A percentile compares a stretch with the other conserved stretches of the same genome.
Evolutionary conservation across 2,113 vertebrate genomes (phyloP).

Genomic region (Trematomus loennbergii): DNA sequence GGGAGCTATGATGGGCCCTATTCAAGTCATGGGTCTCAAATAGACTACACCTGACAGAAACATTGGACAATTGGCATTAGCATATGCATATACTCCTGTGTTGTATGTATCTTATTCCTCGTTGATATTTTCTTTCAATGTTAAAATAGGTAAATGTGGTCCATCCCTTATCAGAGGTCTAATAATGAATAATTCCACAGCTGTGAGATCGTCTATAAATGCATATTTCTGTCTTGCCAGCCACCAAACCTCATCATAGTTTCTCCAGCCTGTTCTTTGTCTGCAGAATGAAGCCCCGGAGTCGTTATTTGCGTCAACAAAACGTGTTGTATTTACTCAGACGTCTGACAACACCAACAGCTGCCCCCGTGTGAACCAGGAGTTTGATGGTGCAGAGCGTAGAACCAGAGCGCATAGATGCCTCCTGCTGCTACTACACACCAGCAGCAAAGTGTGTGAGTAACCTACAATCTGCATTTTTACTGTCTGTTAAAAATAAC

Average conservation of each 20-base stretch:
- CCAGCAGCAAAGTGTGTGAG: not conserved
- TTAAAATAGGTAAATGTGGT: not conserved
- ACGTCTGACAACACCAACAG: constrained; percentile 65
- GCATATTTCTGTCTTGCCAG: not conserved
- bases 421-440: not conserved
- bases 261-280: constrained; percentile 15
- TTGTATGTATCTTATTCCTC: not conserved
- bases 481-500: too few relatives aligned
- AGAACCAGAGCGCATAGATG: constrained; percentile 23
- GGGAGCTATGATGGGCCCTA: constrained; percentile 35
- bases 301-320: constrained; percentile 39
- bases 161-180: not conserved
- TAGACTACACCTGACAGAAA: not conserved
- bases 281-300: constrained; percentile 1
- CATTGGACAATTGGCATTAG: not conserved
- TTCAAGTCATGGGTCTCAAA: not conserved
- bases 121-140: not conserved
- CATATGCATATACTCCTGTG: too few relatives aligned
- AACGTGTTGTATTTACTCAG: constrained; percentile 64
- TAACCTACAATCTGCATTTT: too few relatives aligned
- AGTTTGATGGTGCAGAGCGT: not conserved
- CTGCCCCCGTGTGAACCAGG: constrained; percentile 48
- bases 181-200: not conserved
- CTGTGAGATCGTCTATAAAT: not conserved
- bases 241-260: not conserved